A percentile compares a stretch with the other conserved stretches of the same genome.
Conservation (phyloP, 2,113 vertebrate genomes). For the Eurypyga helias region DNA sequence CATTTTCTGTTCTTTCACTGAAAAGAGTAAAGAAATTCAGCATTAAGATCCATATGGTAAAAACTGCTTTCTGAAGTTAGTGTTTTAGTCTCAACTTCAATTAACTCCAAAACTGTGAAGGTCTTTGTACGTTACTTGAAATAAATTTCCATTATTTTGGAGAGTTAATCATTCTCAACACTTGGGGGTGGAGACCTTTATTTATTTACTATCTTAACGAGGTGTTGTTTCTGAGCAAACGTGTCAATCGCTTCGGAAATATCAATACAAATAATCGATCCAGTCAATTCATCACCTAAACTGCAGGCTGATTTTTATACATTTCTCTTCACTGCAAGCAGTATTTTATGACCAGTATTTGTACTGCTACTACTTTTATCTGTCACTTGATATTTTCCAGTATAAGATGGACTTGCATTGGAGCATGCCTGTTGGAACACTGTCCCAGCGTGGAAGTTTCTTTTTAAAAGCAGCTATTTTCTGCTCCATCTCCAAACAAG, state of each 20-base stretch:
- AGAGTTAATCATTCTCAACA: neutral
- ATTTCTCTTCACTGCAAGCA: neutral
- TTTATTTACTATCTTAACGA: neutral
- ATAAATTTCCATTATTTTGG: neutral
- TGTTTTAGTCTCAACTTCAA: neutral
- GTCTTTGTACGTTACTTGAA: neutral
- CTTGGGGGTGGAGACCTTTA: neutral
- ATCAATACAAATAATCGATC: neutral
- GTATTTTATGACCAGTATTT: neutral
- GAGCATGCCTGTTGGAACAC: neutral
- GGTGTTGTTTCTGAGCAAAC: neutral
- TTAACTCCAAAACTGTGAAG: neutral
- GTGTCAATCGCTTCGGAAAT: neutral
- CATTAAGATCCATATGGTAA: conserved; percentile 16
- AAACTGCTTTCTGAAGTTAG: neutral
- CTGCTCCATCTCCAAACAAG: neutral
- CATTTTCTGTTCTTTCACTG: conserved; percentile 55
- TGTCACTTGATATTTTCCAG: neutral
- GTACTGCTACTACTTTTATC: neutral
- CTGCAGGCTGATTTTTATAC: neutral
- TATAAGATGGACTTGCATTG: neutral
- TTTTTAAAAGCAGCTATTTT: neutral
- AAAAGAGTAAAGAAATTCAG: conserved; percentile 45
- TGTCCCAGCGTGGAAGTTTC: neutral
- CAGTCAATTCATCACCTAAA: neutral